Conservation (phyloP, 2,113 vertebrate species). For the Cyphomyrus plagiostoma region DNA sequence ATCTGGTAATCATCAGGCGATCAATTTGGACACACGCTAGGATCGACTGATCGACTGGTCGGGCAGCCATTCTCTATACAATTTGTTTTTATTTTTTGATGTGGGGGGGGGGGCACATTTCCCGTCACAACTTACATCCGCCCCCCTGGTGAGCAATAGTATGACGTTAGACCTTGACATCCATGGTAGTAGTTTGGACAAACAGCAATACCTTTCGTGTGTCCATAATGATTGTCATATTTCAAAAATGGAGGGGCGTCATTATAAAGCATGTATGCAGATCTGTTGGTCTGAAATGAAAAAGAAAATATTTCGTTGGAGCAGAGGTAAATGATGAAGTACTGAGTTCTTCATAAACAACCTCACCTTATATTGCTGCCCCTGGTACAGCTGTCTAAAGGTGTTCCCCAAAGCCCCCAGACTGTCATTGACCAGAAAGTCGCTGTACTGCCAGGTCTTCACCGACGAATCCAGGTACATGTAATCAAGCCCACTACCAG, state of each 20-base stretch:
- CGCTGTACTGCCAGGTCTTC: conserved; percentile 63
- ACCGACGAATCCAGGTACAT: conserved; percentile 75
- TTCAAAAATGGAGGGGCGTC: conserved; percentile 68
- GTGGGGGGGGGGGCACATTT: neutral
- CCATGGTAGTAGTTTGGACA: neutral
- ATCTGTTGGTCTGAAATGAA: conserved; percentile 51
- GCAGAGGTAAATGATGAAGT: neutral
- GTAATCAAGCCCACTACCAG: conserved; percentile 73
- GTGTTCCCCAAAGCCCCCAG: conserved; percentile 66
- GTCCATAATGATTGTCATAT: conserved; percentile 61
- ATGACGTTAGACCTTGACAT: neutral
- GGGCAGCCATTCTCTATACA: neutral
- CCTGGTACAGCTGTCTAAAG: conserved; percentile 70
- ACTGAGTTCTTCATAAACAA: neutral
- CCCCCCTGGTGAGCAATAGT: neutral
- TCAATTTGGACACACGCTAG: neutral
- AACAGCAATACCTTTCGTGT: conserved; percentile 76
- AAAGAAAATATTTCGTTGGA: neutral
- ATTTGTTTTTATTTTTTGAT: neutral
- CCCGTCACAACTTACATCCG: neutral
- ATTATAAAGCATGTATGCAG: conserved; percentile 77
- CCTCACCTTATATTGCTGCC: conserved; percentile 60
- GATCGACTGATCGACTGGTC: neutral
- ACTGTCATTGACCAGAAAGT: conserved; percentile 67
- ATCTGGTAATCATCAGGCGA: neutral